phyloP scores from a whole-genome alignment of 2,113 vertebrate genomes.

The Rhabdomys dilectus region DNA sequence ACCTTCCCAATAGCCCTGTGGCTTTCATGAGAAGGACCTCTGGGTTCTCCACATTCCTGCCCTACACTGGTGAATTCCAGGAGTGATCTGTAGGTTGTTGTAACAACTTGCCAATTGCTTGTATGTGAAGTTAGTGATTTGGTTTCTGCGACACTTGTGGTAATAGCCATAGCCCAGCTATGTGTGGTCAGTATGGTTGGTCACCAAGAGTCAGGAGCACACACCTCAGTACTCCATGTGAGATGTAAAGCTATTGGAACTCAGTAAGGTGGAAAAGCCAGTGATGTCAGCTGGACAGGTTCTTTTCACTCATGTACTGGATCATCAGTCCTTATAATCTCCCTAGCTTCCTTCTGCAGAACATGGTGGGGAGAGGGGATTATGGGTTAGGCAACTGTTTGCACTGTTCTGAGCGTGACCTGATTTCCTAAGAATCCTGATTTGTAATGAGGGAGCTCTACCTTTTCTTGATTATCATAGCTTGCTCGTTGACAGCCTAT shows the following conservation, averaged over 20 bases:
- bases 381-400: neutral
- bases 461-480: neutral
- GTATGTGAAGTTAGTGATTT: neutral
- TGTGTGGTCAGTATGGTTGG: neutral
- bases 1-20: neutral
- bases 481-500: neutral
- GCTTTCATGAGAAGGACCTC: neutral
- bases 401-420: neutral
- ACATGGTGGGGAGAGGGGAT: neutral
- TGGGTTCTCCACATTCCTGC: neutral
- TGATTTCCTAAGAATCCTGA: neutral
- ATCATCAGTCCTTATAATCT: neutral
- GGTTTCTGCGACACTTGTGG: neutral
- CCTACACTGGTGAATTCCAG: rapidly evolving
- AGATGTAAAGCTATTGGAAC: neutral
- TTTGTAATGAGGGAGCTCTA: neutral
- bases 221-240: rapidly evolving
- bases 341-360: no score
- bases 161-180: neutral
- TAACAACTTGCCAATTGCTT: neutral
- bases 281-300: neutral
- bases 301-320: neutral
- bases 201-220: neutral
- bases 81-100: neutral
- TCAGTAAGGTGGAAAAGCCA: neutral